phyloP scores from a whole-genome alignment of 1,140 invertebrate genomes.

The Anoplolepis gracilipes region DNA sequence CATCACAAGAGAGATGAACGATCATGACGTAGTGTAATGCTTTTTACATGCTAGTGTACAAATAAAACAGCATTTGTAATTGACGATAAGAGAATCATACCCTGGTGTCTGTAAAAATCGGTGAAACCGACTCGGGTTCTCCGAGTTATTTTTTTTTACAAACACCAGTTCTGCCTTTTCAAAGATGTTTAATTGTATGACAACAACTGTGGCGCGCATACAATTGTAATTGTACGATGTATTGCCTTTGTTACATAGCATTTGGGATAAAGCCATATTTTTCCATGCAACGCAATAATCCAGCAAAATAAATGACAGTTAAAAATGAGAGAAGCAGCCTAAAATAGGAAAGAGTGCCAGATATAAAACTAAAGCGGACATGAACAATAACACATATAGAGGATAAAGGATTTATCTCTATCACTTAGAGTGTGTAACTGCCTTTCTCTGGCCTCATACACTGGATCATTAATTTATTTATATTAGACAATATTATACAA shows the following conservation, averaged over 20 bases:
- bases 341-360: conserved; percentile 79
- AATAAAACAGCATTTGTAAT: conserved; percentile 74
- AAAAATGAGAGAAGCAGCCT: conserved; percentile 73
- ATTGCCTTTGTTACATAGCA: conserved; percentile 85
- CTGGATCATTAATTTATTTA: conserved; percentile 72
- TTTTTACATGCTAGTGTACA: conserved; percentile 79
- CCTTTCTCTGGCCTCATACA: conserved; percentile 72
- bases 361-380: conserved; percentile 69
- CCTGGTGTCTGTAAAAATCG: conserved; percentile 69
- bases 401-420: conserved; percentile 66
- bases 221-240: conserved; percentile 75
- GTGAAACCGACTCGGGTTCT: conserved; percentile 34
- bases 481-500: conserved; percentile 69
- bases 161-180: conserved; percentile 77
- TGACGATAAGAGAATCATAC: conserved; percentile 64
- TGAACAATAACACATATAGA: conserved; percentile 30
- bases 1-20: conserved; percentile 61
- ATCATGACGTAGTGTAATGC: conserved; percentile 80
- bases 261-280: conserved; percentile 86
- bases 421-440: conserved; percentile 69
- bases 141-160: conserved; percentile 65
- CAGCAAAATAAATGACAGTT: conserved; percentile 78
- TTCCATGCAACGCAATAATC: conserved; percentile 86
- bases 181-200: conserved; percentile 75
- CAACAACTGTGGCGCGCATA: conserved; percentile 64